phyloP scores from a whole-genome alignment of 2,113 vertebrate species.

The Macrotis lagotis region DNA sequence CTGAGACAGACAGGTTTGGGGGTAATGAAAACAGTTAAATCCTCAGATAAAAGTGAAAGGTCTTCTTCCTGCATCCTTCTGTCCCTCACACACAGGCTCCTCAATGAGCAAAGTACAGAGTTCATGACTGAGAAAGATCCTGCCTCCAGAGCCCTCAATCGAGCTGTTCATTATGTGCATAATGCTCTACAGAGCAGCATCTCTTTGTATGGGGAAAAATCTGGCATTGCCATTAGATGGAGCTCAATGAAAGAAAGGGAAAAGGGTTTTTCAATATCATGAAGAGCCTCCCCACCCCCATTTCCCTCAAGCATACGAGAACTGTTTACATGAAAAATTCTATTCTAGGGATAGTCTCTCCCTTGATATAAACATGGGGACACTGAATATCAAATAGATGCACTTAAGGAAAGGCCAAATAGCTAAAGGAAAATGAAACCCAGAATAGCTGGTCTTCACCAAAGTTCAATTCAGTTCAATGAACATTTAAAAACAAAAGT shows the following conservation, averaged over 20 bases:
- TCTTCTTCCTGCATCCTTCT: conserved; percentile 27
- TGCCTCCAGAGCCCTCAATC: not conserved
- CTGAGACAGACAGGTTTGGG: not conserved
- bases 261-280: not conserved
- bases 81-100: not conserved
- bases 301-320: conserved; percentile 31
- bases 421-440: not conserved
- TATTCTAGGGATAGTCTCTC: not conserved
- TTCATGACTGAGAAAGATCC: conserved; percentile 24
- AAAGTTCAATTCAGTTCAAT: not conserved
- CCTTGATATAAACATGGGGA: not conserved
- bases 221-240: conserved; percentile 44
- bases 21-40: not conserved
- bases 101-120: conserved; percentile 18
- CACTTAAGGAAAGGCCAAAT: rapidly evolving
- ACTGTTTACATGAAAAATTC: conserved; percentile 6
- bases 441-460: not conserved
- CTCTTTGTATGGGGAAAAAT: conserved; percentile 7
- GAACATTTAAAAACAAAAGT: not conserved
- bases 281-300: conserved; percentile 39
- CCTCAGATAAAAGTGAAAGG: conserved; percentile 19
- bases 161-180: not conserved
- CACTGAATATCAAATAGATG: not conserved
- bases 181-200: not conserved
- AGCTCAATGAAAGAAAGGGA: conserved; percentile 60